phyloP scores from a whole-genome alignment of 2,113 vertebrate species.

The Corvus cornix region DNA sequence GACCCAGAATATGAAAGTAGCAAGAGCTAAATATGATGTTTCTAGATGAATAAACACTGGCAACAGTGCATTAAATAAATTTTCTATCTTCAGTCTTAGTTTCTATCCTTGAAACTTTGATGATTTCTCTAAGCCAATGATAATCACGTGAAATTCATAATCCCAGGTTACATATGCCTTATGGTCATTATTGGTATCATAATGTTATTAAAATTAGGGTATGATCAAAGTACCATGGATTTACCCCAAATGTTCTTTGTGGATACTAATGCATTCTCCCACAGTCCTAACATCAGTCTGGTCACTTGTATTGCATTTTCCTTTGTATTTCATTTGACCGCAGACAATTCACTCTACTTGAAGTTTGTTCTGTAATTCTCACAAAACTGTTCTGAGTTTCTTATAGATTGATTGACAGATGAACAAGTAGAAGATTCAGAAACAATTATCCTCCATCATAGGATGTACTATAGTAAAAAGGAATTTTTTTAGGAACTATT shows the following conservation, averaged over 20 bases:
- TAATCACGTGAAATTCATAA: not conserved
- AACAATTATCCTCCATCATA: conserved; percentile 35
- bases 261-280: not conserved
- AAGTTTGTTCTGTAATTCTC: not conserved
- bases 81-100: not conserved
- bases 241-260: not conserved
- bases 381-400: conserved; percentile 26
- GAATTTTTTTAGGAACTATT: conserved; percentile 12
- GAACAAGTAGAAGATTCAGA: conserved; percentile 37
- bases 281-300: not conserved
- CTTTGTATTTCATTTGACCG: not conserved
- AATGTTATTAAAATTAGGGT: not conserved
- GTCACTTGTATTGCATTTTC: not conserved
- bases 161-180: not conserved
- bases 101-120: not conserved
- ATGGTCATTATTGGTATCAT: not conserved
- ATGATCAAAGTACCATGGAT: not conserved
- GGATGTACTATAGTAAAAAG: conserved; percentile 13
- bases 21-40: not conserved
- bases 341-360: not conserved
- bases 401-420: not conserved
- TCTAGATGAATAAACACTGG: not conserved
- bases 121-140: not conserved
- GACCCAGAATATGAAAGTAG: not conserved
- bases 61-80: not conserved